Evolutionary conservation across 2,113 vertebrate genomes (phyloP).

Genomic region (Aix galericulata): DNA sequence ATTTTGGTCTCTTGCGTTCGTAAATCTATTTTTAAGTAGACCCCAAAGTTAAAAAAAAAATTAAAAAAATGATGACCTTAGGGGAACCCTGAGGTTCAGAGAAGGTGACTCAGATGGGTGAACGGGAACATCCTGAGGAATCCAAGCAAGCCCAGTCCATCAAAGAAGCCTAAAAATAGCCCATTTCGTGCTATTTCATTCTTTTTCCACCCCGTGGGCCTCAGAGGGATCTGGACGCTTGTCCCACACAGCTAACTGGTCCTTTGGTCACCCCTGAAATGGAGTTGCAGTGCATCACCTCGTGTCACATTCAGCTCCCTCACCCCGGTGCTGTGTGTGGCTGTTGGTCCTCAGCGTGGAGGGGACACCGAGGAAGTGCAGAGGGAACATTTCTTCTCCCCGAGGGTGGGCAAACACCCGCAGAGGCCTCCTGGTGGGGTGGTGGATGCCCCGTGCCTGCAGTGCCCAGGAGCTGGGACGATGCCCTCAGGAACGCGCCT

Average conservation of each 20-base stretch:
- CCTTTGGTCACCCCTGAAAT: neutral
- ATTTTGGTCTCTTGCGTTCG: neutral
- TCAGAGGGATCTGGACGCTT: neutral
- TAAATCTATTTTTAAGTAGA: neutral
- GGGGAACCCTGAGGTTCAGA: neutral
- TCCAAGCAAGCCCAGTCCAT: neutral
- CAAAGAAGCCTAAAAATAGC: neutral
- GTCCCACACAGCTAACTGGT: neutral
- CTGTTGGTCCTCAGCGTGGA: too few relatives aligned
- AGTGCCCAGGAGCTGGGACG: too few relatives aligned
- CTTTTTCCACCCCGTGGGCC: neutral
- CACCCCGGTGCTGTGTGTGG: too few relatives aligned
- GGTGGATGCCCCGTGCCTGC: too few relatives aligned
- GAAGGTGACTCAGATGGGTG: neutral
- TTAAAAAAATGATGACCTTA: neutral
- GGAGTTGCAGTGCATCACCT: neutral
- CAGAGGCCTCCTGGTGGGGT: too few relatives aligned
- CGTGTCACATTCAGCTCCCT: too few relatives aligned
- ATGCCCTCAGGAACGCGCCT: too few relatives aligned
- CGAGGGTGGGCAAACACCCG: too few relatives aligned
- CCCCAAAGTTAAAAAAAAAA: neutral
- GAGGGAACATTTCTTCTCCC: too few relatives aligned
- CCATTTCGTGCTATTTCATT: neutral
- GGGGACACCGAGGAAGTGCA: too few relatives aligned
- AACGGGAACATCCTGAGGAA: neutral